Evolutionary conservation across 2,113 vertebrate genomes (phyloP), one percentile per base, ranked within the genome.

Genomic region (Morone chrysops): DNA sequence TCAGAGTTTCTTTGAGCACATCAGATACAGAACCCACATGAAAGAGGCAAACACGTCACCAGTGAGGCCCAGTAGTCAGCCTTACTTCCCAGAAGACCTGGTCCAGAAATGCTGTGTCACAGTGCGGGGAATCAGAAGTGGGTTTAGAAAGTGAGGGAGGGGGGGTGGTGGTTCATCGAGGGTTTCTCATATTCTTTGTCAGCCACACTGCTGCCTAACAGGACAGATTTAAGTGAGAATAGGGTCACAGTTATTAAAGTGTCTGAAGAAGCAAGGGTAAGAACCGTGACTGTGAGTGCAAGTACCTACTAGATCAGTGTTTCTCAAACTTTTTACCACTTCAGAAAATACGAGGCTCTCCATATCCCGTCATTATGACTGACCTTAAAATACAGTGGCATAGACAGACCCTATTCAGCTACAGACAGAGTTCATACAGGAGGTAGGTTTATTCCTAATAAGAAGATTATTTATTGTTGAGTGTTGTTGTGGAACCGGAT

Each of bases 61-160:
- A 67, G 41, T 56, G 65, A 88, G 83, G 81, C 79, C 74, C 53
- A 54, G 45, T 31, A 67, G 79, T 90, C 87, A 85, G 71, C 83
- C 51, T 66, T 22, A 60, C 76, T 94, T 94, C 91, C 93, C 91
- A 92, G 94, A 93, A 94, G 85, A 85, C 71, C 63, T 62, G 62
- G 78, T 83, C 73, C 72, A 87, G 70, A 90, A 87, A 75, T 40
- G 67, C 91, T 93, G 91, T 75, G 88, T 93, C 92, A 94, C 78
- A 57, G 17, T 89, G 84, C 50, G 57, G 86, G 89, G 84, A 90
- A 87, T 81, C 70, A 63, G 68, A 75, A 50, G 70, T 63, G 75
- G 80, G 68, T 90, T 87, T 59, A 13, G 41, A 57, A 67, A 17
- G 11, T 66, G 36, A 1, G 41, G 56, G 43, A 6, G 3, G 45